A percentile compares a stretch with the other conserved stretches of the same genome.
phyloP scores from a whole-genome alignment of 2,113 vertebrate genomes.

The Daboia siamensis region DNA sequence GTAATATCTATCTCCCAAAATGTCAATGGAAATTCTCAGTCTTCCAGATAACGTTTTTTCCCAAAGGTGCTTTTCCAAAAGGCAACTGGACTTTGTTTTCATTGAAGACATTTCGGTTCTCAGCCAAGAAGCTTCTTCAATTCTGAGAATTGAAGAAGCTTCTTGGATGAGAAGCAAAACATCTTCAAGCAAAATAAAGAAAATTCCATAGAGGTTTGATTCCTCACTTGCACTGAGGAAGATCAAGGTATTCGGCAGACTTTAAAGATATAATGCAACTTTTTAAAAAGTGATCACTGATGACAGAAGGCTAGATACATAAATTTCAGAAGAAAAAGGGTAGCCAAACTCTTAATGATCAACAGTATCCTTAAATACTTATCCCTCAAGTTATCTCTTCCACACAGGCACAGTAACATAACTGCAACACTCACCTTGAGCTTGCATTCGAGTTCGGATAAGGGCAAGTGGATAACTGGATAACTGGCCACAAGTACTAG shows the following conservation, averaged over 20 bases:
- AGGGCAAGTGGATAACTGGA: conserved; percentile 91
- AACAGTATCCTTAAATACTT: background rate
- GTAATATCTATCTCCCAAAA: background rate
- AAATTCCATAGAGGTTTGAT: background rate
- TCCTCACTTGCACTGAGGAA: too few relatives aligned
- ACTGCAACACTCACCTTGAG: conserved; percentile 76
- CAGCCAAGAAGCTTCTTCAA: too few relatives aligned
- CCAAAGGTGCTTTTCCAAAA: background rate
- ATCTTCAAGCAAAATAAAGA: background rate
- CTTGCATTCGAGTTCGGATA: conserved; percentile 92
- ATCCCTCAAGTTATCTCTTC: background rate
- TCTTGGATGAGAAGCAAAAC: background rate
- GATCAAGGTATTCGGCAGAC: background rate
- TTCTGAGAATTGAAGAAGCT: background rate
- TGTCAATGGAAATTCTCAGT: background rate
- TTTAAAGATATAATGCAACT: background rate
- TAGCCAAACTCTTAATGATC: background rate
- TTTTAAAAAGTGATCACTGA: background rate
- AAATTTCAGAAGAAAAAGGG: background rate
- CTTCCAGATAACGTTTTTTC: background rate
- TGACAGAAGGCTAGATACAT: background rate
- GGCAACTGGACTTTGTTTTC: background rate
- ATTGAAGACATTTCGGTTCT: background rate
- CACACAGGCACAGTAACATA: background rate
- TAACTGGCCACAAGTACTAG: conserved; percentile 89